Base-by-base conservation (phyloP, 2,113 vertebrate genomes). In the Rattus rattus region DNA sequence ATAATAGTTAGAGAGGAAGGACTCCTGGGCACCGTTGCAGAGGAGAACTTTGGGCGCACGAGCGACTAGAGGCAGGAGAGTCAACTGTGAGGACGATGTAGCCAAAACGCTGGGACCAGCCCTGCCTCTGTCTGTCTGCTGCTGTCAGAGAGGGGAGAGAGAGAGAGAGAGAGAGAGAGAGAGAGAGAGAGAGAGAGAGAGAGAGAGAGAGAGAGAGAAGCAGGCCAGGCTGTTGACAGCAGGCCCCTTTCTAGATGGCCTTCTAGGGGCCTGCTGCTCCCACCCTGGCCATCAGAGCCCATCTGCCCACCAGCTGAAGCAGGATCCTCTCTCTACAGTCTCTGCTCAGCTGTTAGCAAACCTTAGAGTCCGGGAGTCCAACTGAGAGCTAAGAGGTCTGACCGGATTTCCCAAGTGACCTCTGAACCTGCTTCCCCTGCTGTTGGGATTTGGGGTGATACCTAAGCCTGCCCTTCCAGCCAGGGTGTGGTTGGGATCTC, bases 1-100 rank as follows among this genome's bases (percentile, higher is more conserved):
- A 89, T 30, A 86, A 49, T 54, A 77, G 91, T 85, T 93, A 92
- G 88, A 63, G 89, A 94, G 72, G 87, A 84, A 24, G 90, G 92
- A 77, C 47, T 22, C 76, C 84, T 70, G 56, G 93, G 83, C 43
- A 69, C 36, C 0, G 49, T 54, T 20, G 13, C 92, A 75, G 43
- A 70, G 52, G 63, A 54, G n/a, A n/a, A 86, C 14, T 80, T 70
- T 9, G 49, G 43, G 47, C 72, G 36, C 83, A 20, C 0, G 8
- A 49, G 75, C 43, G 72, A 56, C 85, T 22, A 16, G 22, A 33
- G 52, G 59, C 10, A 0, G 69, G 59, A 87, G 83, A 72, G 69
- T 72, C 72, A 24, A 8, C 61, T 73, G 70, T 1, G 26, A 36
- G 73, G 61, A 69, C 72, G 22, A 19, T 1, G 4, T 70, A n/a